These are phyloP conservation scores for Sarotherodon lohbergeri DNA, from an alignment of 2,113 vertebrate species.

Conservation along the genomic window DNA sequence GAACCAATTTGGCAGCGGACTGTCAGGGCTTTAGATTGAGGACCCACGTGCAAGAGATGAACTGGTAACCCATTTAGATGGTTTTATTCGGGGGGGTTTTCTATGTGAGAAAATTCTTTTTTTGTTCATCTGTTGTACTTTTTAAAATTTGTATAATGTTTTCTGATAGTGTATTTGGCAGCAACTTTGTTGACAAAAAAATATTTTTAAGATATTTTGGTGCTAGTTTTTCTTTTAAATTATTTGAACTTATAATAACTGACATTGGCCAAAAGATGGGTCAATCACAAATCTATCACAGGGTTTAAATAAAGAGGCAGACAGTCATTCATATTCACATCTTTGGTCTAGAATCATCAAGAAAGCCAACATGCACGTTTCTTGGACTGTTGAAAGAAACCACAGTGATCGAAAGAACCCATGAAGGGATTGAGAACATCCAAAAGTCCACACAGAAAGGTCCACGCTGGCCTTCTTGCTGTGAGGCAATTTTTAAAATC, in stretches of 20 bases:
- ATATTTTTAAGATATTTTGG: not conserved
- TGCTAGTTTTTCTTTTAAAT: not conserved
- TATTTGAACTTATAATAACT: not conserved
- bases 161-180: not conserved
- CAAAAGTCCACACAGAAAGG: not conserved
- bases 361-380: not conserved
- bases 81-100: not conserved
- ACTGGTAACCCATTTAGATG: not conserved
- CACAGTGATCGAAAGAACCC: not conserved
- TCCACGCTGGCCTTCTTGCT: not conserved
- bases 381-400: not conserved
- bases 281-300: not conserved
- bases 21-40: not conserved
- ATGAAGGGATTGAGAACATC: not conserved
- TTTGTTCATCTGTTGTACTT: not conserved
- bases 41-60: not conserved
- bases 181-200: not conserved
- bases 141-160: not conserved
- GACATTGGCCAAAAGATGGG: not conserved
- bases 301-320: not conserved
- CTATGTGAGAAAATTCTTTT: not conserved
- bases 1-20: not conserved
- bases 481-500: fast-evolving
- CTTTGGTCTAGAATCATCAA: not conserved
- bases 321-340: not conserved